Conservation (phyloP, 2,888 invertebrate genomes). For the Lithophane semibrunnea region DNA sequence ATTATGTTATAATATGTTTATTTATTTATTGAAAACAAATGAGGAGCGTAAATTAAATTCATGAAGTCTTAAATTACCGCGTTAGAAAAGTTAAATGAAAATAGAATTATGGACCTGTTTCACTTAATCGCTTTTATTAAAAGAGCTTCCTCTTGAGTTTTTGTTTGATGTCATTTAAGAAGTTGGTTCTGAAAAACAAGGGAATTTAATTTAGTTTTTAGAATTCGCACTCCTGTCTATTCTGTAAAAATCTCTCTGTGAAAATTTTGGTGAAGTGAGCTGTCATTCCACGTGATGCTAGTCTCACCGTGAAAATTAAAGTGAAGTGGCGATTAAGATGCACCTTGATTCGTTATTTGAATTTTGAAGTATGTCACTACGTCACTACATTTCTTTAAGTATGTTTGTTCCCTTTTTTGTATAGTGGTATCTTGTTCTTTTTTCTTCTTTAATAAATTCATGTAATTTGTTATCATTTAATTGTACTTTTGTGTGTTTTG, state of each 20-base stretch:
- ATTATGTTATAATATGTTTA: background rate
- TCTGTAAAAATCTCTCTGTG: background rate
- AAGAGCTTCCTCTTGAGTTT: background rate
- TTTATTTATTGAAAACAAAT: constrained; percentile 12
- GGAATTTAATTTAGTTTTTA: background rate
- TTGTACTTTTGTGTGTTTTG: no score
- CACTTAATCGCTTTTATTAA: constrained; percentile 14
- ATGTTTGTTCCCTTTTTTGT: no score
- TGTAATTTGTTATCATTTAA: no score
- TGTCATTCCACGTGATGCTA: no score
- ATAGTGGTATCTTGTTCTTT: no score
- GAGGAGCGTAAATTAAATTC: background rate
- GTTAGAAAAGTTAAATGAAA: background rate
- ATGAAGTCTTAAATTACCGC: background rate
- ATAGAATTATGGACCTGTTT: constrained; percentile 9
- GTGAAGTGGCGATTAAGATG: no score
- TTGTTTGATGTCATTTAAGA: constrained; percentile 8
- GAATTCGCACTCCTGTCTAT: background rate
- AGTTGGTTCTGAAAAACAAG: background rate
- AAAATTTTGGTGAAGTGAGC: background rate
- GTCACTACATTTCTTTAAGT: no score
- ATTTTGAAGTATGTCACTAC: no score
- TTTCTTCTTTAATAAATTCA: no score
- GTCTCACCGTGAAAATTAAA: no score
- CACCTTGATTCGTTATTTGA: no score